Conservation (phyloP, 1,140 invertebrate genomes). For the Penaeus japonicus region DNA sequence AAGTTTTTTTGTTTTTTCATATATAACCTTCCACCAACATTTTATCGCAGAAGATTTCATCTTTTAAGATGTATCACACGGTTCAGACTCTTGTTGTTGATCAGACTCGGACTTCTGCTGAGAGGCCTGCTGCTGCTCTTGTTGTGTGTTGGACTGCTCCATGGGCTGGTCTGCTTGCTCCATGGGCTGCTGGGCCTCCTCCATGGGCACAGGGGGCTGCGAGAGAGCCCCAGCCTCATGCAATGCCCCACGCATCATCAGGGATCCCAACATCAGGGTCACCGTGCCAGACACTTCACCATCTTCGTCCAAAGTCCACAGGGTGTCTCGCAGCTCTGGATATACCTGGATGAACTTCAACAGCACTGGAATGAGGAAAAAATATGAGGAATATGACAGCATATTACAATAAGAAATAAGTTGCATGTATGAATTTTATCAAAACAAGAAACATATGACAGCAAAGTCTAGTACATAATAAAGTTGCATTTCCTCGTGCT, state of each 20-base stretch:
- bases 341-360: slow-evolving; percentile 60
- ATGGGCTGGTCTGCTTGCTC: slow-evolving; percentile 38
- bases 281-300: slow-evolving; percentile 59
- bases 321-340: slow-evolving; percentile 55
- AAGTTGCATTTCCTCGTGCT: too few species aligned
- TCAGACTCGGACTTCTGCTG: too few species aligned
- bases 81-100: too few species aligned
- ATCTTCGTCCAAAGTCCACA: slow-evolving; percentile 64
- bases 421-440: too few species aligned
- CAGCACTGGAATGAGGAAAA: slow-evolving; percentile 58
- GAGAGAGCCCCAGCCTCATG: slow-evolving; percentile 17
- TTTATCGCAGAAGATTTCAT: too few species aligned
- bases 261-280: slow-evolving; percentile 52
- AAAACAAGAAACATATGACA: too few species aligned
- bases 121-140: too few species aligned
- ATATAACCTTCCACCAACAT: too few species aligned
- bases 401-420: too few species aligned
- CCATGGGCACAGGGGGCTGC: background rate
- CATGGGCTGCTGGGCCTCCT: slow-evolving; percentile 13
- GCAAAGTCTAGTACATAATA: too few species aligned
- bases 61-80: too few species aligned
- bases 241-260: slow-evolving; percentile 50
- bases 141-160: slow-evolving; percentile 13
- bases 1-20: too few species aligned
- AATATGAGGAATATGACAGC: background rate